Percentiles rank a stretch among this genome's conserved stretches.
Evolutionary conservation across 1,140 invertebrate genomes (phyloP).

Genomic region (Battus philenor): DNA sequence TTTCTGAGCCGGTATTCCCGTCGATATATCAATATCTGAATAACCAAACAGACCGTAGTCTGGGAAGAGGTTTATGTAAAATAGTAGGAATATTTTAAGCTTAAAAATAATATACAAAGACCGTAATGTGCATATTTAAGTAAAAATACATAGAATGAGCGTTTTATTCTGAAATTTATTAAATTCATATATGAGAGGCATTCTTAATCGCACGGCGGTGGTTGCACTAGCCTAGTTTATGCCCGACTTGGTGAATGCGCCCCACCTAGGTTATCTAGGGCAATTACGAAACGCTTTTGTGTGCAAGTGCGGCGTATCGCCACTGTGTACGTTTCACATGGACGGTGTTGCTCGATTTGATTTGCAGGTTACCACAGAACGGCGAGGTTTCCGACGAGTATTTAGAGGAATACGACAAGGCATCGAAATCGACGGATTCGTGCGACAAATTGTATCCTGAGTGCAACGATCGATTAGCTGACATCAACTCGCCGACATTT

Average conservation of each 20-base stretch:
- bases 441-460: slow-evolving; percentile 52
- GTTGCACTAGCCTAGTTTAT: slow-evolving; percentile 9
- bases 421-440: slow-evolving; percentile 26
- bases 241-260: slow-evolving; percentile 2
- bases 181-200: slow-evolving; percentile 3
- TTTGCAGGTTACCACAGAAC: slow-evolving; percentile 27
- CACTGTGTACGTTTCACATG: slow-evolving; percentile 7
- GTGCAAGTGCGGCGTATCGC: background rate
- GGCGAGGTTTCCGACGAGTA: slow-evolving; percentile 20
- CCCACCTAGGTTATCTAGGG: slow-evolving; percentile 10
- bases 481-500: slow-evolving; percentile 17
- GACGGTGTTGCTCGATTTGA: slow-evolving; percentile 11
- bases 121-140: too few species aligned
- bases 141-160: too few species aligned
- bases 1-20: too few species aligned
- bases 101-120: too few species aligned
- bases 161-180: too few species aligned
- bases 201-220: slow-evolving; percentile 5
- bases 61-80: too few species aligned
- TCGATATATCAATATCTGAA: too few species aligned
- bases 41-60: too few species aligned
- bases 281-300: slow-evolving; percentile 15
- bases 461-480: slow-evolving; percentile 25
- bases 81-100: too few species aligned
- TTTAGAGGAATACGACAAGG: slow-evolving; percentile 41